Conservation (phyloP, 2,888 invertebrate genomes). For the Ophion obscuratus region DNA sequence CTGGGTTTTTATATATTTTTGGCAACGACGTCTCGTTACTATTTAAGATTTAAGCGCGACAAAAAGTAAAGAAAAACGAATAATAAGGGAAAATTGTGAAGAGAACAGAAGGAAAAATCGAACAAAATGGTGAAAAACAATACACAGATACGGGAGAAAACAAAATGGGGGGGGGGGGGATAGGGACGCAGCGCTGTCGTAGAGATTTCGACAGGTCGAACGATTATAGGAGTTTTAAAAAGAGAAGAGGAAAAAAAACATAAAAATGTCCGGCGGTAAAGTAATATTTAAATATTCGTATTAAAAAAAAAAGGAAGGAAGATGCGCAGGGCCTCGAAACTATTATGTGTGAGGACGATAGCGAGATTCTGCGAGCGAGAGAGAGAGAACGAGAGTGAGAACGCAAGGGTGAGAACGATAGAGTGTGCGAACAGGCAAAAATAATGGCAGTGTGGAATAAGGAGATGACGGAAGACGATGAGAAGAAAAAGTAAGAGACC, state of each 20-base stretch:
- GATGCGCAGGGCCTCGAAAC: slow-evolving; percentile 82
- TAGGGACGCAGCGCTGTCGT: slow-evolving; percentile 77
- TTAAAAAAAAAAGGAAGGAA: slow-evolving; percentile 76
- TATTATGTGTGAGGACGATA: slow-evolving; percentile 67
- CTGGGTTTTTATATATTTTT: slow-evolving; percentile 84
- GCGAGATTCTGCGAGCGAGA: slow-evolving; percentile 57
- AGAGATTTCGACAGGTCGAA: slow-evolving; percentile 82
- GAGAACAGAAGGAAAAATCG: slow-evolving; percentile 65
- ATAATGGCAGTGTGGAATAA: slow-evolving; percentile 69
- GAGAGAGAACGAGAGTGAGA: slow-evolving; percentile 65
- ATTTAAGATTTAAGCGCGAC: slow-evolving; percentile 82
- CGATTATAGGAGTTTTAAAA: slow-evolving; percentile 73
- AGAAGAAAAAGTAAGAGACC: slow-evolving; percentile 76
- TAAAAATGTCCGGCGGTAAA: slow-evolving; percentile 75
- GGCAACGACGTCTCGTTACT: slow-evolving; percentile 84
- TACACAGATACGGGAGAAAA: slow-evolving; percentile 68
- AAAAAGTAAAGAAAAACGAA: slow-evolving; percentile 68
- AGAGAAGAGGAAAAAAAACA: slow-evolving; percentile 43
- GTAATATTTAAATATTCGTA: slow-evolving; percentile 83
- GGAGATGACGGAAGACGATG: slow-evolving; percentile 70
- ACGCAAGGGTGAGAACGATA: slow-evolving; percentile 62
- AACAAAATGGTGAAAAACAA: slow-evolving; percentile 59
- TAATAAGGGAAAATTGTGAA: slow-evolving; percentile 64
- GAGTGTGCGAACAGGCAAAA: slow-evolving; percentile 63
- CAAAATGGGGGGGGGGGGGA: slow-evolving; percentile 65